A percentile compares a stretch with the other conserved stretches of the same genome.
Conservation (phyloP, 2,888 invertebrate species). For the Eupithecia pulchellata region DNA sequence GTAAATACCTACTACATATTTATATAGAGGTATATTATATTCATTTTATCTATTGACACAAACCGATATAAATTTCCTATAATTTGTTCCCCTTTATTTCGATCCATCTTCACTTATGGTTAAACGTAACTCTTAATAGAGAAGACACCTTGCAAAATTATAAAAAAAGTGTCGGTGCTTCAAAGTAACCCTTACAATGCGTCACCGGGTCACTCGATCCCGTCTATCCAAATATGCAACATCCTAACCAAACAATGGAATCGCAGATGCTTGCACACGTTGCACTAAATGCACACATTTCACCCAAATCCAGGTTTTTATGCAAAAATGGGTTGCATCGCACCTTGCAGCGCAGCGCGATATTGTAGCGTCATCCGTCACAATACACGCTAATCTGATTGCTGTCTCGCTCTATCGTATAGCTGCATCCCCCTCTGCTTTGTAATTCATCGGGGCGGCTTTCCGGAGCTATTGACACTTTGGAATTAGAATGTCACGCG, state of each 20-base stretch:
- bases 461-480: slow-evolving; percentile 78
- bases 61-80: neutral
- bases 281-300: slow-evolving; percentile 73
- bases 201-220: slow-evolving; percentile 60
- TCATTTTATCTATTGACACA: neutral
- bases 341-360: slow-evolving; percentile 76
- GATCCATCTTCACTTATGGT: slow-evolving; percentile 24
- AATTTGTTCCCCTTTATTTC: neutral
- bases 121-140: slow-evolving; percentile 4
- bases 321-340: slow-evolving; percentile 79
- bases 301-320: slow-evolving; percentile 67
- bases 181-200: slow-evolving; percentile 71
- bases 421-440: slow-evolving; percentile 62
- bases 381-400: slow-evolving; percentile 72
- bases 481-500: slow-evolving; percentile 79
- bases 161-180: slow-evolving; percentile 57
- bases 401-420: slow-evolving; percentile 57
- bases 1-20: slow-evolving; percentile 6
- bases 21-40: too few relatives aligned
- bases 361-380: slow-evolving; percentile 69
- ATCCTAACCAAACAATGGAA: slow-evolving; percentile 78
- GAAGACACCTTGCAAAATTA: slow-evolving; percentile 48
- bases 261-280: slow-evolving; percentile 77
- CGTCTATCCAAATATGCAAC: slow-evolving; percentile 60
- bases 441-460: slow-evolving; percentile 65